phyloP scores from a whole-genome alignment of 1,140 invertebrate genomes.

The Drosophila jambulina region DNA sequence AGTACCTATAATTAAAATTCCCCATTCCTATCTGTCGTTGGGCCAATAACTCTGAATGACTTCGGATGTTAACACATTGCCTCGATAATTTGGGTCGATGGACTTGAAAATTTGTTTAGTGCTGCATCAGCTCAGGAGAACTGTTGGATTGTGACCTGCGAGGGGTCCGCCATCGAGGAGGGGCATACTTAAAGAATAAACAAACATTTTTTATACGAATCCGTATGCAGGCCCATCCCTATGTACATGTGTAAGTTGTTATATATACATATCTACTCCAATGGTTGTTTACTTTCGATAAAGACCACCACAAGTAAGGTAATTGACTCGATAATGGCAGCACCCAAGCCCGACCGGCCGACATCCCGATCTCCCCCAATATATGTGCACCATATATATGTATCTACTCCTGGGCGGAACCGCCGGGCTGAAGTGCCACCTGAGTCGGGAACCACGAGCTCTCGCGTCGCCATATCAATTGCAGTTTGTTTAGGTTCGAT shows the following conservation, averaged over 20 bases:
- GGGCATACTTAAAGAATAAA: slow-evolving; percentile 43
- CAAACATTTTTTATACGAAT: slow-evolving; percentile 44
- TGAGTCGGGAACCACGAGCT: slow-evolving; percentile 39
- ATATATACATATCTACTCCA: slow-evolving; percentile 11
- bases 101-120: slow-evolving; percentile 59
- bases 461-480: slow-evolving; percentile 55
- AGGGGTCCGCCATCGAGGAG: slow-evolving; percentile 5
- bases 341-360: slow-evolving; percentile 7
- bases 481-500: slow-evolving; percentile 77
- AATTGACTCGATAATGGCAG: slow-evolving; percentile 71
- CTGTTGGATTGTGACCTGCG: slow-evolving; percentile 33
- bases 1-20: slow-evolving; percentile 19
- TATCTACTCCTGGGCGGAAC: slow-evolving; percentile 10
- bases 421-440: slow-evolving; percentile 57
- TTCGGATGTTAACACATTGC: slow-evolving; percentile 62
- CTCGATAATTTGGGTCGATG: slow-evolving; percentile 68
- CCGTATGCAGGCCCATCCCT: slow-evolving; percentile 14
- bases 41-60: slow-evolving; percentile 42
- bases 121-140: slow-evolving; percentile 19
- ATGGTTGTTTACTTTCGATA: slow-evolving; percentile 75
- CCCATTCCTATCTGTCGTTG: slow-evolving; percentile 57
- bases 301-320: slow-evolving; percentile 59
- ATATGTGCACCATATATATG: slow-evolving; percentile 4
- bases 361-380: slow-evolving; percentile 18
- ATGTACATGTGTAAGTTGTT: slow-evolving; percentile 6